Conservation (phyloP, 2,888 invertebrate genomes). For the Brenthis ino region DNA sequence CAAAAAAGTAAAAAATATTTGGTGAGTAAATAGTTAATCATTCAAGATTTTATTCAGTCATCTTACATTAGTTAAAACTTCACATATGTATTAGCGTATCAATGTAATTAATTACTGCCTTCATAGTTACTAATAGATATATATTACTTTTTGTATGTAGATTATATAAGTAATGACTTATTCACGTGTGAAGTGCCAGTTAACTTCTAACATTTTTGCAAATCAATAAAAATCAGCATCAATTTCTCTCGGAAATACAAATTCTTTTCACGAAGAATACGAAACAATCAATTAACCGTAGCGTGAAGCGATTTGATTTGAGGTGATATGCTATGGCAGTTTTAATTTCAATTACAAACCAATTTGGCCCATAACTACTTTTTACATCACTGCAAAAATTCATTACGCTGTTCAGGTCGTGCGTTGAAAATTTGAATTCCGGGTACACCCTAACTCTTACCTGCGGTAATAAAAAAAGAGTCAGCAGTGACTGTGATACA, state of each 20-base stretch:
- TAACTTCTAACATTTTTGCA: slow-evolving; percentile 36
- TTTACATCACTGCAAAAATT: slow-evolving; percentile 72
- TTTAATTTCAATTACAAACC: slow-evolving; percentile 58
- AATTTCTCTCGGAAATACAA: slow-evolving; percentile 44
- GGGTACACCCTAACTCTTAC: slow-evolving; percentile 54
- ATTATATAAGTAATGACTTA: slow-evolving; percentile 33
- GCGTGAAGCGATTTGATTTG: slow-evolving; percentile 61
- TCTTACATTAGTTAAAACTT: slow-evolving; percentile 27
- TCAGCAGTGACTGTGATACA: slow-evolving; percentile 53
- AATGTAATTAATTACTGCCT: slow-evolving; percentile 35
- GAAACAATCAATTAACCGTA: slow-evolving; percentile 52
- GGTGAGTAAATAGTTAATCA: neutral
- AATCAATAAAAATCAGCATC: slow-evolving; percentile 42
- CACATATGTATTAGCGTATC: slow-evolving; percentile 25
- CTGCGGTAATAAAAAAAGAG: slow-evolving; percentile 54
- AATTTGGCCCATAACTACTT: slow-evolving; percentile 58
- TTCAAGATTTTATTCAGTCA: slow-evolving; percentile 8
- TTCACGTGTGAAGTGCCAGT: slow-evolving; percentile 40
- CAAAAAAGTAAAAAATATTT: neutral
- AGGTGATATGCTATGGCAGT: slow-evolving; percentile 42
- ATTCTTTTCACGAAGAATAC: slow-evolving; percentile 46
- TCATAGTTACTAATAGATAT: slow-evolving; percentile 33
- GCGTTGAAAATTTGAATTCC: slow-evolving; percentile 76
- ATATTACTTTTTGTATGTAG: slow-evolving; percentile 27
- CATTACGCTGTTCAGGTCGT: slow-evolving; percentile 61